Base-by-base conservation (phyloP, 2,888 invertebrate genomes). In the Cylloceria caligata region DNA sequence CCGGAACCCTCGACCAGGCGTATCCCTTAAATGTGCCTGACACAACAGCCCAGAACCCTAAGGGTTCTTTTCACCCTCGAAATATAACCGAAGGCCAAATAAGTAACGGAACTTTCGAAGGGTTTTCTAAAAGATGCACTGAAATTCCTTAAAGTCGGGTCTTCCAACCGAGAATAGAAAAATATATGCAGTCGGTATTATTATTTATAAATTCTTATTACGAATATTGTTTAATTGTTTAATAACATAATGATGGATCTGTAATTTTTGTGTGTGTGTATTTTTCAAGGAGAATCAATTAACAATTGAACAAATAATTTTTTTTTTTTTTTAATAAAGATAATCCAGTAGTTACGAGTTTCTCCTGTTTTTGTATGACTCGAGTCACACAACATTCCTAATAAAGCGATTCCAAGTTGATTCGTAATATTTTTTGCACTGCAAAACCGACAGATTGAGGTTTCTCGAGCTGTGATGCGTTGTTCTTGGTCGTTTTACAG, bases 11-110 rank as follows among this genome's bases (percentile, higher is more conserved):
- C 55, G 42, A 57, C 60, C 42, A 65, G 65, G 67, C 71, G 69
- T 69, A 69, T 74, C 77, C 77, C 74, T 74, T 65, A 55, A 74
- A 13, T 21, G 19, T 27, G 60, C 49, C 69, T 72, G 55, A 64
- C 73, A 16, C 68, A 69, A 81, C 74, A 69, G 55, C 55, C 47
- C 65, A n/a, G 55, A 30, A 11, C 24, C 55, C 36, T 39, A 13
- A 69, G 55, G 68, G 47, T 16, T 68, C 45, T 55, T 34, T 73
- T 34, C 62, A 73, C 47, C 73, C 73, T 39, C 24, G 27, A 7
- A 11, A 5, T 16, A 16, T 62, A 16, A 34, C 39, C 24, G 16
- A 27, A 24, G 24, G 73, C 42, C 34, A 11, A 73, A 11, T 13
- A 21, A 16, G 30, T 34, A 42, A 21, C 65, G 47, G 65, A 1